These are phyloP conservation scores for Cybosia mesomella DNA, from an alignment of 2,888 invertebrate species.

Conservation along the genomic window DNA sequence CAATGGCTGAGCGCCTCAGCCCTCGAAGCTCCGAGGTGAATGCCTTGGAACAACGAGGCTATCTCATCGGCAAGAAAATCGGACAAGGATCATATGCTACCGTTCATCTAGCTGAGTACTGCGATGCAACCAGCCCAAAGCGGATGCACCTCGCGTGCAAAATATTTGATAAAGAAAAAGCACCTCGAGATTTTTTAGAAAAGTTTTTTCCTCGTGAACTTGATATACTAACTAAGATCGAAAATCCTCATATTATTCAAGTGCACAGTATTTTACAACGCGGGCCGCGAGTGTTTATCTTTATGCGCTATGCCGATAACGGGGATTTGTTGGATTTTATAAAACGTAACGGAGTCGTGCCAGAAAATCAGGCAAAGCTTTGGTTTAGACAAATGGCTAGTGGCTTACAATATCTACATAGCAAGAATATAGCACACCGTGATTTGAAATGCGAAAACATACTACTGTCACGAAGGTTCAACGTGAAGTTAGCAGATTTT, in stretches of 20 bases:
- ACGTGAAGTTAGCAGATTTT: conserved; percentile 97
- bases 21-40: conserved; percentile 94
- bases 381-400: conserved; percentile 96
- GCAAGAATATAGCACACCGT: conserved; percentile 94
- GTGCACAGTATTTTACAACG: conserved; percentile 95
- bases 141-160: conserved; percentile 94
- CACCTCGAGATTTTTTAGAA: conserved; percentile 95
- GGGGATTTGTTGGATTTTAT: conserved; percentile 96
- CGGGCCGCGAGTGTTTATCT: conserved; percentile 94
- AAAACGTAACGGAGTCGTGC: conserved; percentile 91
- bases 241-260: conserved; percentile 96
- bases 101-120: conserved; percentile 94
- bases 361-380: conserved; percentile 92
- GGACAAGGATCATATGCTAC: conserved; percentile 97
- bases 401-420: conserved; percentile 94
- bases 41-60: conserved; percentile 94
- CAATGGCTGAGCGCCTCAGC: conserved; percentile 91
- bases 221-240: conserved; percentile 95
- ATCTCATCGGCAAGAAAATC: conserved; percentile 94
- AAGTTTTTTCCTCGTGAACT: conserved; percentile 98
- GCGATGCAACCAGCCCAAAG: conserved; percentile 90
- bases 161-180: conserved; percentile 96
- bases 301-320: conserved; percentile 97
- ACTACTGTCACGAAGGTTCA: conserved; percentile 92
- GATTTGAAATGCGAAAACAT: conserved; percentile 98